phyloP scores from a whole-genome alignment of 92 coral and sea anemone species.

The Zoanthus solanderi region DNA sequence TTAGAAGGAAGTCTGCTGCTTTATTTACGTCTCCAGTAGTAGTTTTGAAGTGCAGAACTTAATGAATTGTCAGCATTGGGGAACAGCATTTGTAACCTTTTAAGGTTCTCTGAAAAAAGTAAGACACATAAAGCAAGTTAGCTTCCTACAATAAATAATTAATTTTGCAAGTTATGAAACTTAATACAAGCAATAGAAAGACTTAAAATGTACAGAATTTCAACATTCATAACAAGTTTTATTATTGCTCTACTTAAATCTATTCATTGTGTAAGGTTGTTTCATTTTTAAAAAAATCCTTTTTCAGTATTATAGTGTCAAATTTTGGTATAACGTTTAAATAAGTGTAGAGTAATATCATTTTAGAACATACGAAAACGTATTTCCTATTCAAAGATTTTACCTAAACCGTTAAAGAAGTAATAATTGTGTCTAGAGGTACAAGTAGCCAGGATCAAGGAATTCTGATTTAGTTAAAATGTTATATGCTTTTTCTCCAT shows the following conservation, averaged over 20 bases:
- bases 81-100: constrained; percentile 35
- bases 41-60: constrained; percentile 33
- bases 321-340: no score
- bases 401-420: not conserved
- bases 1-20: constrained; percentile 46
- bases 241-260: not conserved
- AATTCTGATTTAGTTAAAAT: not conserved
- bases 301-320: no score
- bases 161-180: not conserved
- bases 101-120: constrained; percentile 37
- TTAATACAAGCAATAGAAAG: not conserved
- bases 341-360: no score
- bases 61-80: constrained; percentile 14
- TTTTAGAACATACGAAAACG: not conserved
- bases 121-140: not conserved
- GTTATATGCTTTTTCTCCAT: not conserved
- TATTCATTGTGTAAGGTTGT: not conserved
- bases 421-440: not conserved
- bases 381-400: not conserved
- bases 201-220: not conserved
- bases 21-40: constrained; percentile 47
- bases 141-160: not conserved
- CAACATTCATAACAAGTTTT: not conserved
- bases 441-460: constrained; percentile 3
- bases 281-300: no score